Evolutionary conservation across 2,797 vertebrate species (phyloP), one percentile per base, ranked within the genome.

Genomic region (Diceros bicornis): DNA sequence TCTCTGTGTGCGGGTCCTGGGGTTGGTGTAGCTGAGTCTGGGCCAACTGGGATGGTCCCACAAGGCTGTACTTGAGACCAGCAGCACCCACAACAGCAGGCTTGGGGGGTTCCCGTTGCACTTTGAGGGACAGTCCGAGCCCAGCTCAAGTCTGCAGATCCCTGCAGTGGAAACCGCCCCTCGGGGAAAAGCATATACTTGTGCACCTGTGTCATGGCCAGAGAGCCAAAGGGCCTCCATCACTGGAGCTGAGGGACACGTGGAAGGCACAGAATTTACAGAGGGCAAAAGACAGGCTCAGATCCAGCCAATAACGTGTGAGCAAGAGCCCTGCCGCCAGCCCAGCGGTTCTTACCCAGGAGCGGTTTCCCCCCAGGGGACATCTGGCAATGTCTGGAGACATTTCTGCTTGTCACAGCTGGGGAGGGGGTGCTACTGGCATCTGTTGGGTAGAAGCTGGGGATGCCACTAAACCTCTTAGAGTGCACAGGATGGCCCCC

Each of bases 281-380:
- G n/a, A 32, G 44, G 27, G 34, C 27, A 5, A 14, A 12, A 59
- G 61, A 14, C 16, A 2, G 29, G 62, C 41, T 44, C 18, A 4
- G 37, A 2, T 7, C 2, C 9, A 29, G n/a, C 8, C 2, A 0
- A 9, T 2, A 1, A 6, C 0, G 1, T 0, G 7, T 32, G 44
- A 55, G 27, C 41, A 0, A 17, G 50, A 13, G 8, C 50, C 3
- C 32, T 5, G 61, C 20, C 5, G 2, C 23, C 2, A 44, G 37
- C 7, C 5, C 66, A 25, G 37, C 0, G 0, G 18, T 29, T 47
- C 78, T 71, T 59, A 29, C 23, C 78, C 52, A n/a, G 23, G 27
- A 74, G 62, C 5, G 14, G 32, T 20, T n/a, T 37, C 14, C 1
- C 34, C 32, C 52, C 41, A 4, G 21, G 50, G 55, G 37, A 8